Evolutionary conservation across 30 jellyfish, hydroid and myxozoan species (phyloP).

Genomic region (Chrysaora quinquecirrha): DNA sequence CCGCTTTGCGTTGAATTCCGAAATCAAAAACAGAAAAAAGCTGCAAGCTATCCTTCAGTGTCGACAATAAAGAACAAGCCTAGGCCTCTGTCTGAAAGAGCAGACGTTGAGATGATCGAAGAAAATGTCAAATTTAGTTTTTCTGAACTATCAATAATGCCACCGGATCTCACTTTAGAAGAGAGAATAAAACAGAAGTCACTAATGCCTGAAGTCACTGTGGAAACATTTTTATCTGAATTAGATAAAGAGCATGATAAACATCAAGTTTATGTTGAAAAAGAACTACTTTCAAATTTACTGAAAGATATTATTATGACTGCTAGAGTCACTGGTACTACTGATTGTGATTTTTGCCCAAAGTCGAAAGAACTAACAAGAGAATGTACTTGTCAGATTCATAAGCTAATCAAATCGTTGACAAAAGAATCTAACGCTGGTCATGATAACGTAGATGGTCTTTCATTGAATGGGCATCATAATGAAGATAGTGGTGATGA

Average conservation of each 20-base stretch:
- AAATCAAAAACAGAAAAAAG: neutral
- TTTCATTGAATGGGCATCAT: slow-evolving; percentile 28
- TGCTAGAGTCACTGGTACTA: slow-evolving; percentile 16
- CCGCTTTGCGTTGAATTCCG: slow-evolving; percentile 1
- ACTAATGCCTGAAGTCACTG: slow-evolving; percentile 24
- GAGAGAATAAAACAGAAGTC: slow-evolving; percentile 41
- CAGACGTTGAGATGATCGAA: neutral
- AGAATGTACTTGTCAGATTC: slow-evolving; percentile 50
- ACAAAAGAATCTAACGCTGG: slow-evolving; percentile 13
- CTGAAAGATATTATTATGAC: slow-evolving; percentile 26
- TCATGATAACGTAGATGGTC: slow-evolving; percentile 62
- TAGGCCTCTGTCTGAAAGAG: neutral
- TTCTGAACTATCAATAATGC: slow-evolving; percentile 37
- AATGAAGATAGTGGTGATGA: slow-evolving; percentile 63
- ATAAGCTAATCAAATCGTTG: slow-evolving; percentile 21
- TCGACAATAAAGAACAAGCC: neutral
- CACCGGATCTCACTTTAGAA: slow-evolving; percentile 48
- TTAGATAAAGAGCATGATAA: slow-evolving; percentile 41
- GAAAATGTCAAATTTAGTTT: slow-evolving; percentile 22
- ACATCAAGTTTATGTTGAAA: slow-evolving; percentile 46
- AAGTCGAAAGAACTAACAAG: slow-evolving; percentile 2
- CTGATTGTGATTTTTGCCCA: slow-evolving; percentile 52
- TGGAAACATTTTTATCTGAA: slow-evolving; percentile 34
- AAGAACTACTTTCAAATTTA: slow-evolving; percentile 31
- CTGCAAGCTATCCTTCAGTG: neutral